Evolutionary conservation across 2,888 invertebrate species (phyloP).

Genomic region (Aspidapion aeneum): DNA sequence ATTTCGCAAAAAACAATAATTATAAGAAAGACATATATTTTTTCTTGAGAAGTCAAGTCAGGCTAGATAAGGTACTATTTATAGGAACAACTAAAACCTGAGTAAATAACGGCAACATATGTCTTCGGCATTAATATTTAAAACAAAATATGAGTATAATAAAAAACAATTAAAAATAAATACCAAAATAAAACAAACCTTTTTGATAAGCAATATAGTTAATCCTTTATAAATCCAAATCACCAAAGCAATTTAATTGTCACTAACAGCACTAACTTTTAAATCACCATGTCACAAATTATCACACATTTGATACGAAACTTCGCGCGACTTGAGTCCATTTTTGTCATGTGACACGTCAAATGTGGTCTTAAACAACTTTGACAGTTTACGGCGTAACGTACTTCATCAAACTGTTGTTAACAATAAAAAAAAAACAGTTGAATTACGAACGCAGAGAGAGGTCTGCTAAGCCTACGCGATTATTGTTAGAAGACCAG

Average conservation of each 20-base stretch:
- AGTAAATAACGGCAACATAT: not conserved
- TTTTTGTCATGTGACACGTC: slow-evolving; percentile 23
- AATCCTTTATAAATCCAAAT: slow-evolving; percentile 18
- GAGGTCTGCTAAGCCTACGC: slow-evolving; percentile 6
- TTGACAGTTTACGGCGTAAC: slow-evolving; percentile 5
- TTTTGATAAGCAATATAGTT: slow-evolving; percentile 9
- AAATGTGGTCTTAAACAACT: not conserved
- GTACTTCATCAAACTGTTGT: slow-evolving; percentile 5
- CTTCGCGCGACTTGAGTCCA: slow-evolving; percentile 42
- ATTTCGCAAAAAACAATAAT: no score
- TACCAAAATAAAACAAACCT: slow-evolving; percentile 13
- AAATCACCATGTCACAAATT: slow-evolving; percentile 38
- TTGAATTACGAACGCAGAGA: slow-evolving; percentile 5
- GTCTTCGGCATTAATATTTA: no score
- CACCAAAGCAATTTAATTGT: slow-evolving; percentile 1
- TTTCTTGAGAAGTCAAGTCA: no score
- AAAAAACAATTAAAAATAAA: not conserved
- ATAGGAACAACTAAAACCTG: not conserved
- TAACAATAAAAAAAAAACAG: no score
- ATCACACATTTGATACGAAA: slow-evolving; percentile 43
- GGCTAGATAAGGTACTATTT: no score
- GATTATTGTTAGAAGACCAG: slow-evolving; percentile 6
- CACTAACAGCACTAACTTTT: slow-evolving; percentile 17
- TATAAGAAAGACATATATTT: no score
- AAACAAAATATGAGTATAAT: no score